Base-by-base conservation (phyloP, 2,113 vertebrate species). In the Myiagra hebetior region DNA sequence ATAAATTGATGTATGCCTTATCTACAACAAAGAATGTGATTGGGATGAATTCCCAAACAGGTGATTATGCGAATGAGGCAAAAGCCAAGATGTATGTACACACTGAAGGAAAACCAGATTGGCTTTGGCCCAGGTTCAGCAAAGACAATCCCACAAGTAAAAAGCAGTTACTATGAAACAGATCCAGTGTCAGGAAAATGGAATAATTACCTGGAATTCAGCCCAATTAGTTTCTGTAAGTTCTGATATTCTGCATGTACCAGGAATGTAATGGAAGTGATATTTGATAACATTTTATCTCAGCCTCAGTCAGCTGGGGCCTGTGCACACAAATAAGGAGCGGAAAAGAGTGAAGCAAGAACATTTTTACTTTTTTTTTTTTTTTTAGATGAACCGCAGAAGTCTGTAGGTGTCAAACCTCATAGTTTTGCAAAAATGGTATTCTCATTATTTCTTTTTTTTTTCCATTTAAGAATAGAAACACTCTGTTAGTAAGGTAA, bases 361-460 rank as follows among this genome's bases (percentile, higher is more conserved):
- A 73, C 46, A 27, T 68, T 89, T 86, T 67, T 85, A 57, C 55
- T 59, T 8, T 70, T 18, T 44, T 79, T 87, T 87, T 86, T 44
- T 50, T 90, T 89, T 91, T 83, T 15, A 75, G 18, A 78, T 68
- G 49, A 94, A 44, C 88, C 88, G 69, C 92, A 92, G 44, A 84
- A 95, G 18, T 49, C n/a, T 60, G 86, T 91, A 87, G 93, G 95
- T 94, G 92, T 94, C 44, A 91, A 94, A 92, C 47, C 60, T 92
- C 60, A 63, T 2, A 31, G 2, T 30, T 93, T 89, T 95, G 78
- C 60, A 88, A 50, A 56, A 53, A 47, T 37, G 19, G 27, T 70
- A 64, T 60, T 78, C 82, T 92, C 52, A 87, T 91, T 92, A 87
- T 41, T 39, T 56, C 35, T 60, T 84, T 44, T 55, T 83, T 46